Percentiles rank a stretch among this genome's conserved stretches.
Conservation (phyloP, 2,113 vertebrate genomes). For the Zosterops lateralis region DNA sequence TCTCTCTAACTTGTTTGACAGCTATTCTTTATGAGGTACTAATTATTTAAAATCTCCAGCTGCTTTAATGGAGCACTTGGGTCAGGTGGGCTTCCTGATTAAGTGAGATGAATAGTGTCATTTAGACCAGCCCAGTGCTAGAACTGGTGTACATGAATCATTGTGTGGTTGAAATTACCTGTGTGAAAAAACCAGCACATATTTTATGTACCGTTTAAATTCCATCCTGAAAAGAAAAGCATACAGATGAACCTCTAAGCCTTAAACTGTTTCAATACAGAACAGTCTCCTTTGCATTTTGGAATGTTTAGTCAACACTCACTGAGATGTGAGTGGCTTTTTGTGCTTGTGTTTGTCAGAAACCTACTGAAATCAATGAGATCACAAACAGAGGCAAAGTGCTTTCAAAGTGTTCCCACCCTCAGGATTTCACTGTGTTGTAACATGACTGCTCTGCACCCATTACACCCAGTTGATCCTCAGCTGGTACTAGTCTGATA, state of each 20-base stretch:
- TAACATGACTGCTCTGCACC: neutral
- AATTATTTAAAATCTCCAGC: neutral
- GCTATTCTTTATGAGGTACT: neutral
- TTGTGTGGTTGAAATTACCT: neutral
- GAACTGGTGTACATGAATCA: neutral
- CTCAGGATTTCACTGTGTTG: neutral
- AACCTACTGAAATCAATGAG: neutral
- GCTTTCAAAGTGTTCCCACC: neutral
- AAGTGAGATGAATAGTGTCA: slow-evolving; percentile 8
- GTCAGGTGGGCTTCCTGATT: slow-evolving; percentile 17
- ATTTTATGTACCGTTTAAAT: neutral
- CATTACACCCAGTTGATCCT: neutral
- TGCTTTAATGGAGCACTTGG: neutral
- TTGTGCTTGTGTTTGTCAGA: neutral
- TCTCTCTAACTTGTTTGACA: neutral
- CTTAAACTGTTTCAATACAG: neutral
- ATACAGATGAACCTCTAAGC: neutral
- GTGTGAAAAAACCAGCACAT: neutral
- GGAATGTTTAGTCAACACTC: neutral
- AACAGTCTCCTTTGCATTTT: neutral
- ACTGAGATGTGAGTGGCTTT: neutral
- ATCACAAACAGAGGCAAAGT: neutral
- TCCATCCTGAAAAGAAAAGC: neutral
- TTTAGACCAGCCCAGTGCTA: neutral
- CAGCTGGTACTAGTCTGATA: neutral